Evolutionary conservation across 1,140 invertebrate species (phyloP).

Genomic region (Euglossa dilemma): DNA sequence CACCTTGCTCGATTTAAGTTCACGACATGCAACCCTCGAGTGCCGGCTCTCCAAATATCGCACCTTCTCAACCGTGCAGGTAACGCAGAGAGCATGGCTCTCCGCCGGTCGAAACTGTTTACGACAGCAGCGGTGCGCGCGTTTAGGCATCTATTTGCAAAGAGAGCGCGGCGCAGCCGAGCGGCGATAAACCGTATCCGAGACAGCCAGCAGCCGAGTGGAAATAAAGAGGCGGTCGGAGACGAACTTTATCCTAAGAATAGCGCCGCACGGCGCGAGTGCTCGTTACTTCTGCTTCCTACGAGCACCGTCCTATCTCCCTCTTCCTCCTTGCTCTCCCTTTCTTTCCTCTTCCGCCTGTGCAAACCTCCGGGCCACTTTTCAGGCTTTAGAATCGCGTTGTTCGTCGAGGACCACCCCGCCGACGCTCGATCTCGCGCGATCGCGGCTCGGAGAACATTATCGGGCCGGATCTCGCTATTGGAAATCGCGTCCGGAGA

Average conservation of each 20-base stretch:
- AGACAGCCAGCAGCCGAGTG: conserved; percentile 31
- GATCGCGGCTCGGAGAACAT: too few species aligned
- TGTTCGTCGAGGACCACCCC: too few species aligned
- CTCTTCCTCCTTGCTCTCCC: not conserved
- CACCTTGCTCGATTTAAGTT: not conserved
- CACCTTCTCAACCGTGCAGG: conserved; percentile 5
- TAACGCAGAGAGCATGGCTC: too few species aligned
- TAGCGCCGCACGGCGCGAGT: conserved; percentile 2
- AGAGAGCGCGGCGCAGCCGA: conserved; percentile 13
- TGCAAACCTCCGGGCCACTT: not conserved
- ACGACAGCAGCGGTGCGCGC: conserved; percentile 21
- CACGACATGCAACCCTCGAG: not conserved
- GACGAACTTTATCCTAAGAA: conserved; percentile 47
- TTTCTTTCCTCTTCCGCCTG: not conserved
- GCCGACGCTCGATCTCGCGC: conserved; percentile 12
- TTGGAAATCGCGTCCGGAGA: not conserved
- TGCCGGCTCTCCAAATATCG: not conserved
- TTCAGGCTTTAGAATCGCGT: not conserved
- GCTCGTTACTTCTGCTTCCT: conserved; percentile 50
- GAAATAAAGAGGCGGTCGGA: conserved; percentile 53
- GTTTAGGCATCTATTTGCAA: conserved; percentile 44
- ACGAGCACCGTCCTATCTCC: not conserved
- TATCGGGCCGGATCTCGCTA: not conserved
- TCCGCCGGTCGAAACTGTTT: conserved; percentile 13
- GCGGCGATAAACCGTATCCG: conserved; percentile 43